Conservation (phyloP, 2,888 invertebrate species). For the Graphium colonna region DNA sequence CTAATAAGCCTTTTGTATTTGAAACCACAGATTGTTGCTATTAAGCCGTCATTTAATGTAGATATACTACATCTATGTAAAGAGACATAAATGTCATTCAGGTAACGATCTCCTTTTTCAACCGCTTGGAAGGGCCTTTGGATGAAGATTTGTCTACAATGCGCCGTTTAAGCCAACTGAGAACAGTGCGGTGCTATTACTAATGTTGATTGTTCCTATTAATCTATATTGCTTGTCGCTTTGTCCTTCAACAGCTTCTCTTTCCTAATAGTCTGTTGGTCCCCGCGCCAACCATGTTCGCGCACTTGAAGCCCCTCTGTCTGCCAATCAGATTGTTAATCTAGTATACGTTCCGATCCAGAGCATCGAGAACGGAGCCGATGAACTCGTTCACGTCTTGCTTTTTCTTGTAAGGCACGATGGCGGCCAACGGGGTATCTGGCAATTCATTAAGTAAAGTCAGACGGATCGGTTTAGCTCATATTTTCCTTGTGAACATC, state of each 20-base stretch:
- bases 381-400: slow-evolving; percentile 52
- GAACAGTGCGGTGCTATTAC: slow-evolving; percentile 45
- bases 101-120: slow-evolving; percentile 37
- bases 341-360: slow-evolving; percentile 62
- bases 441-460: too few relatives aligned
- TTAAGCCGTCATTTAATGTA: slow-evolving; percentile 56
- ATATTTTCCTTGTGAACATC: slow-evolving; percentile 44
- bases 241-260: slow-evolving; percentile 63
- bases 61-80: slow-evolving; percentile 44
- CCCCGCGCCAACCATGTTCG: slow-evolving; percentile 61
- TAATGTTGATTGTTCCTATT: slow-evolving; percentile 57
- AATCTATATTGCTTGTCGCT: slow-evolving; percentile 58
- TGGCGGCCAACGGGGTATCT: slow-evolving; percentile 63
- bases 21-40: slow-evolving; percentile 60
- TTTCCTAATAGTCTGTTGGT: slow-evolving; percentile 52
- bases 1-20: slow-evolving; percentile 62
- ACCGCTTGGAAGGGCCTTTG: slow-evolving; percentile 48
- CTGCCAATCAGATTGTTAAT: slow-evolving; percentile 54
- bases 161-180: slow-evolving; percentile 46
- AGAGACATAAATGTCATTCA: too few relatives aligned
- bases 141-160: slow-evolving; percentile 44
- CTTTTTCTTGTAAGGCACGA: slow-evolving; percentile 59
- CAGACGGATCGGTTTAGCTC: slow-evolving; percentile 42
- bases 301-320: slow-evolving; percentile 60
- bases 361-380: slow-evolving; percentile 52